These are phyloP conservation scores for Ferdinandea cuprea DNA, from an alignment of 2,888 invertebrate species.

Conservation along the genomic window DNA sequence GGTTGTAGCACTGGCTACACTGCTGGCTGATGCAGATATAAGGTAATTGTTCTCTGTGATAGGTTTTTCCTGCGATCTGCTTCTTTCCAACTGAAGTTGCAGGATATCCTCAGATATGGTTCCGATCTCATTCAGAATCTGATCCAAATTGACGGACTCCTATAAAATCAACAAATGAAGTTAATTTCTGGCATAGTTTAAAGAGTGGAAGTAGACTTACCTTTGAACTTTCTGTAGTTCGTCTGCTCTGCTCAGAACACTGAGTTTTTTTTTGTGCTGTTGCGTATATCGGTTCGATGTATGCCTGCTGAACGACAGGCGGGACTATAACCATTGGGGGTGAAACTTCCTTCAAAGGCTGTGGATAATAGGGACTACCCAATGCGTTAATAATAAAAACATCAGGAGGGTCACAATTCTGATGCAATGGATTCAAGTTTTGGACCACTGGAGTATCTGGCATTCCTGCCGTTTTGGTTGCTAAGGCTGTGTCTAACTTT, in stretches of 20 bases:
- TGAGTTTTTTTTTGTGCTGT: slow-evolving; percentile 81
- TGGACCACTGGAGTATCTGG: slow-evolving; percentile 21
- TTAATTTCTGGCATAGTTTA: not conserved
- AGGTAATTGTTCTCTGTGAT: slow-evolving; percentile 26
- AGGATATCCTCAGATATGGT: slow-evolving; percentile 84
- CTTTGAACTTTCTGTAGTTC: slow-evolving; percentile 74
- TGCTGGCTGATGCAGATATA: slow-evolving; percentile 1
- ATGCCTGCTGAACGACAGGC: slow-evolving; percentile 36
- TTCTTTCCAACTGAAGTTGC: slow-evolving; percentile 81
- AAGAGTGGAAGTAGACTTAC: slow-evolving; percentile 8
- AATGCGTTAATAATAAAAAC: slow-evolving; percentile 81
- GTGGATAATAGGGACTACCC: slow-evolving; percentile 79
- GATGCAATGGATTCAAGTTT: slow-evolving; percentile 49
- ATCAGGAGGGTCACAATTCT: slow-evolving; percentile 80
- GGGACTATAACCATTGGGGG: slow-evolving; percentile 59
- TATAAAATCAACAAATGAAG: slow-evolving; percentile 43
- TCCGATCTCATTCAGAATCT: slow-evolving; percentile 88
- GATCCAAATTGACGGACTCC: slow-evolving; percentile 87
- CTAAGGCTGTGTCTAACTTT: slow-evolving; percentile 79
- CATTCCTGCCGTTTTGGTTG: slow-evolving; percentile 69
- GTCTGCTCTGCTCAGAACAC: slow-evolving; percentile 71
- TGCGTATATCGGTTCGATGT: slow-evolving; percentile 81
- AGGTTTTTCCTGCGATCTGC: slow-evolving; percentile 79
- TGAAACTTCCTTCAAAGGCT: slow-evolving; percentile 60
- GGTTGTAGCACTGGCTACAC: slow-evolving; percentile 14